These are phyloP conservation scores for Drosophila kurseongensis DNA, from an alignment of 1,140 invertebrate species.

Conservation along the genomic window DNA sequence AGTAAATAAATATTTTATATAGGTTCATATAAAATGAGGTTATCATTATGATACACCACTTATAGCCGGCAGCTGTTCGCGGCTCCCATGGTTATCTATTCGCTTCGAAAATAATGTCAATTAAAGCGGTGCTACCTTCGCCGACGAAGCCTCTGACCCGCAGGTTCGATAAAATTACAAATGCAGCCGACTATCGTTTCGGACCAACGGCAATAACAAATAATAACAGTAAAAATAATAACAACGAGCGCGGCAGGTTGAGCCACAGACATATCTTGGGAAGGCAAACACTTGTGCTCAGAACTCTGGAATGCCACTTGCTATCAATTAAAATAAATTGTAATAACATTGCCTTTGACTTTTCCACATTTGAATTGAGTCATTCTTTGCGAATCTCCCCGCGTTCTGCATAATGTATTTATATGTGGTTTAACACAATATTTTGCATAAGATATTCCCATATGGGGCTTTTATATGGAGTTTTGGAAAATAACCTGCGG, in stretches of 20 bases:
- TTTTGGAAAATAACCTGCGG: neutral
- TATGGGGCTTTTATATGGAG: slow-evolving; percentile 5
- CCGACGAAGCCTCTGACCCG: slow-evolving; percentile 26
- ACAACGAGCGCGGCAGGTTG: slow-evolving; percentile 1
- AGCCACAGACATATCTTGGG: slow-evolving; percentile 51
- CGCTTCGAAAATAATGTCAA: slow-evolving; percentile 52
- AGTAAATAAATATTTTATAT: slow-evolving; percentile 34
- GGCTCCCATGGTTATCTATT: slow-evolving; percentile 49
- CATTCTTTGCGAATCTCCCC: slow-evolving; percentile 31
- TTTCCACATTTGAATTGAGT: slow-evolving; percentile 49
- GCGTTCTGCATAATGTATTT: slow-evolving; percentile 2
- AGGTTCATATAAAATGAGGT: slow-evolving; percentile 13
- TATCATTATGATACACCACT: slow-evolving; percentile 30
- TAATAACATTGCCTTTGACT: slow-evolving; percentile 58
- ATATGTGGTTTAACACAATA: slow-evolving; percentile 7
- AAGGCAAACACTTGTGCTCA: slow-evolving; percentile 63
- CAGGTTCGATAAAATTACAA: slow-evolving; percentile 50
- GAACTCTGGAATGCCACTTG: slow-evolving; percentile 55
- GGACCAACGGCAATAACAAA: slow-evolving; percentile 21
- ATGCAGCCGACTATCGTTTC: slow-evolving; percentile 35
- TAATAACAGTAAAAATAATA: slow-evolving; percentile 27
- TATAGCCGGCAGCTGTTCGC: slow-evolving; percentile 16
- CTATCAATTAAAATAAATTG: slow-evolving; percentile 75
- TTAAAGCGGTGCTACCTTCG: slow-evolving; percentile 39
- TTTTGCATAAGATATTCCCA: slow-evolving; percentile 2